phyloP scores from a whole-genome alignment of 2,113 vertebrate genomes.

The Pyxicephalus adspersus region DNA sequence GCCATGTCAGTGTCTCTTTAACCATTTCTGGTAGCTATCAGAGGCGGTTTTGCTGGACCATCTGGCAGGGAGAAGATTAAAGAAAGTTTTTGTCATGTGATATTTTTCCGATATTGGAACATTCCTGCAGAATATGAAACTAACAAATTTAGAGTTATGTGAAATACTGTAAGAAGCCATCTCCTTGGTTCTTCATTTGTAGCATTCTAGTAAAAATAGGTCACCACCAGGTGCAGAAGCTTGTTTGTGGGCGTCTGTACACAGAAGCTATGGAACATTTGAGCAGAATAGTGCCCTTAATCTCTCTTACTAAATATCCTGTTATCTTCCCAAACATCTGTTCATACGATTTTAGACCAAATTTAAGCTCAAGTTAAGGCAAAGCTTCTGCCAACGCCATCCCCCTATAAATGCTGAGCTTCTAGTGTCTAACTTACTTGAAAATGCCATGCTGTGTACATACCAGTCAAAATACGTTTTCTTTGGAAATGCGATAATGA shows the following conservation, averaged over 20 bases:
- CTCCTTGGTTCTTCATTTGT: conserved; percentile 5
- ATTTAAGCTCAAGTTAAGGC: conserved; percentile 56
- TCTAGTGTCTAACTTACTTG: conserved; percentile 20
- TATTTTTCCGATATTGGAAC: background rate
- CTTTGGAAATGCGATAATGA: background rate
- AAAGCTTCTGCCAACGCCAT: conserved; percentile 50
- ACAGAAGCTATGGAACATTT: conserved; percentile 54
- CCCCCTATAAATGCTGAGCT: conserved; percentile 41
- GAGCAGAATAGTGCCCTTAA: conserved; percentile 57
- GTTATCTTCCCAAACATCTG: conserved; percentile 57
- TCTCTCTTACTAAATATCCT: conserved; percentile 58
- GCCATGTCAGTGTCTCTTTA: conserved; percentile 27
- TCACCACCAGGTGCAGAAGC: conserved; percentile 56
- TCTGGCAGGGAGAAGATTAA: conserved; percentile 4
- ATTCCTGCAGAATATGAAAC: conserved; percentile 15
- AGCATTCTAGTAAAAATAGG: conserved; percentile 49
- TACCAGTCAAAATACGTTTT: background rate
- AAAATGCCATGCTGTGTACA: background rate
- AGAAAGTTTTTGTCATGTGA: background rate
- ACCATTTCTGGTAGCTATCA: background rate
- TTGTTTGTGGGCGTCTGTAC: conserved; percentile 54
- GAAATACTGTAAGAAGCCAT: background rate
- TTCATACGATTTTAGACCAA: conserved; percentile 56
- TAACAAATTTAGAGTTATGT: background rate
- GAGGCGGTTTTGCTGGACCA: background rate